phyloP scores from a whole-genome alignment of 1,140 invertebrate species.

The Lethocerus indicus region DNA sequence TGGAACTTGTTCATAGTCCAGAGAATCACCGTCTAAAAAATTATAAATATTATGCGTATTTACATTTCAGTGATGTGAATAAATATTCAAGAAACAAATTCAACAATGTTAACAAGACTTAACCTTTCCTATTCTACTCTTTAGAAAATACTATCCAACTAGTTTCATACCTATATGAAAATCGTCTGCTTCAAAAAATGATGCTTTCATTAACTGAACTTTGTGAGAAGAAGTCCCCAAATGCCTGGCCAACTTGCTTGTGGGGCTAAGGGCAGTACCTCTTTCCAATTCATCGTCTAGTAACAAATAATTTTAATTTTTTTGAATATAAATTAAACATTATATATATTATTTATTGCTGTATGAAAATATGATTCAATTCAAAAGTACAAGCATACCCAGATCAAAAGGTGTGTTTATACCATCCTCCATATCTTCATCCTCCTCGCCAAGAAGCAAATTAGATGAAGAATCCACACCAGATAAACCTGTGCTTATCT shows the following conservation, averaged over 20 bases:
- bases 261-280: conserved; percentile 26
- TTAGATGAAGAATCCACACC: no score
- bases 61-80: no score
- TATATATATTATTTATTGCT: background rate
- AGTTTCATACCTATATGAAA: conserved; percentile 18
- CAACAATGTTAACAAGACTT: no score
- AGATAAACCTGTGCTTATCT: no score
- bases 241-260: conserved; percentile 34
- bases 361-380: background rate
- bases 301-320: background rate
- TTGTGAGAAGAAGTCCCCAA: conserved; percentile 41
- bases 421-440: conserved; percentile 18
- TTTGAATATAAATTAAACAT: background rate
- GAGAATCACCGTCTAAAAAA: no score
- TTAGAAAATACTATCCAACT: no score
- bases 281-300: conserved; percentile 15
- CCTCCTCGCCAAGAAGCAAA: conserved; percentile 14
- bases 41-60: no score
- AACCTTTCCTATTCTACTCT: no score
- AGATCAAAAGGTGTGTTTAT: conserved; percentile 14
- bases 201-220: conserved; percentile 75
- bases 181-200: conserved; percentile 39
- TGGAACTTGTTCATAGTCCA: no score
- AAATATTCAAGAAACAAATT: no score
- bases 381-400: conserved; percentile 7